These are phyloP conservation scores for Centropus bengalensis DNA, from an alignment of 2,113 vertebrate species.

Conservation along the genomic window DNA sequence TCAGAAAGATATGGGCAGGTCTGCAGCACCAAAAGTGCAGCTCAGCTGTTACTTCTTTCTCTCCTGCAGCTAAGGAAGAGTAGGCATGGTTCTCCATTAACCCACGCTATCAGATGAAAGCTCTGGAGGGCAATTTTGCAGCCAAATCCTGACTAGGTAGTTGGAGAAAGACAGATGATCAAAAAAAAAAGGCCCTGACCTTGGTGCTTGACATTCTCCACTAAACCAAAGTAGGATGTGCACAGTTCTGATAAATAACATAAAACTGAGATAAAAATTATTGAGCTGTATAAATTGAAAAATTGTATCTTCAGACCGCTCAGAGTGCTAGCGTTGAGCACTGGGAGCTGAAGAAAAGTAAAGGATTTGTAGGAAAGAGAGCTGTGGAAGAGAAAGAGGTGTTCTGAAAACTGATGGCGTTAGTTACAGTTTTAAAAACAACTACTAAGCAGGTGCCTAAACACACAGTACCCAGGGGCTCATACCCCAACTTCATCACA, in stretches of 20 bases:
- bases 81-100: not conserved
- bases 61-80: not conserved
- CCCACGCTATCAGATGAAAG: not conserved
- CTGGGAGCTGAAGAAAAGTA: not conserved
- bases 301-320: not conserved
- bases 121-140: not conserved
- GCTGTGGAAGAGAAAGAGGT: not conserved
- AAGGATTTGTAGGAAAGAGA: not conserved
- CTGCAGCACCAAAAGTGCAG: not conserved
- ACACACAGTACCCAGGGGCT: not conserved
- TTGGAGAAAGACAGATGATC: not conserved
- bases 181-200: not conserved
- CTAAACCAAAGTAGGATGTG: not conserved
- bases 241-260: not conserved
- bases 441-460: not conserved
- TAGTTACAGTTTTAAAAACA: not conserved
- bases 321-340: not conserved
- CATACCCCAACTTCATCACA: not conserved
- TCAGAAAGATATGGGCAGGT: fast-evolving
- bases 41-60: not conserved
- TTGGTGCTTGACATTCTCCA: not conserved
- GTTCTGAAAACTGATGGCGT: not conserved
- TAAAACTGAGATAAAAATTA: not conserved
- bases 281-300: not conserved
- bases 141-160: not conserved